Evolutionary conservation across 2,888 invertebrate genomes (phyloP).

Genomic region (Macaria liturata): DNA sequence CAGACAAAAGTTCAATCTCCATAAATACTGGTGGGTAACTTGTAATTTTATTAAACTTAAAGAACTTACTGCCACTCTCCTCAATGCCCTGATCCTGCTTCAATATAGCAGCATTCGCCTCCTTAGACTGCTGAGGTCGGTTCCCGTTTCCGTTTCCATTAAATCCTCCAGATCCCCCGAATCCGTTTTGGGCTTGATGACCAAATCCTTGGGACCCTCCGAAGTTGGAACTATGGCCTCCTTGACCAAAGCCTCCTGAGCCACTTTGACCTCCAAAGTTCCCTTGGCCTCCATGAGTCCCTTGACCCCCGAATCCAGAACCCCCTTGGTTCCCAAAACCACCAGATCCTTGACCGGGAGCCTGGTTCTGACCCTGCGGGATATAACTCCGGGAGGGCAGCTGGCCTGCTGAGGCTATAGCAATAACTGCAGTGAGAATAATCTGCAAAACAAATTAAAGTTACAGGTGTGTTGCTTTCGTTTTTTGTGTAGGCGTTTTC

Average conservation of each 20-base stretch:
- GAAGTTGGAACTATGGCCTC: conserved; percentile 3
- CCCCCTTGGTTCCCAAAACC: conserved; percentile 25
- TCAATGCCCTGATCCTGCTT: conserved; percentile 58
- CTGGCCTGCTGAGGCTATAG: conserved; percentile 53
- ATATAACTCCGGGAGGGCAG: conserved; percentile 59
- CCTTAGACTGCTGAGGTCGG: conserved; percentile 58
- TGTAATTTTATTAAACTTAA: too few species aligned
- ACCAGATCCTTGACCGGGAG: conserved; percentile 21
- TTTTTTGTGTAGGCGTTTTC: too few species aligned
- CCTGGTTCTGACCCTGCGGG: conserved; percentile 45
- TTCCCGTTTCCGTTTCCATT: conserved; percentile 42
- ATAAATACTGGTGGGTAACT: too few species aligned
- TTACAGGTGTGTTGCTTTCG: too few species aligned
- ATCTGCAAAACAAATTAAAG: conserved; percentile 41
- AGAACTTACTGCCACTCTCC: conserved; percentile 56
- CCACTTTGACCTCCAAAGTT: conserved; percentile 21
- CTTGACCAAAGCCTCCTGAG: conserved; percentile 9
- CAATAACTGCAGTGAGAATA: conserved; percentile 46
- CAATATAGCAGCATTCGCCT: conserved; percentile 60
- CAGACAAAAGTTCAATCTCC: too few species aligned
- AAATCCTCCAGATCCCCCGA: conserved; percentile 26
- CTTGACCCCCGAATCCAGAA: conserved; percentile 21
- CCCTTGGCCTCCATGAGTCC: conserved; percentile 8
- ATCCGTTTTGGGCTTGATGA: conserved; percentile 12
- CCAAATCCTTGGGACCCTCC: conserved; percentile 13